Conservation (phyloP, 2,797 vertebrate species). For the Melanotaenia trifasciata region DNA sequence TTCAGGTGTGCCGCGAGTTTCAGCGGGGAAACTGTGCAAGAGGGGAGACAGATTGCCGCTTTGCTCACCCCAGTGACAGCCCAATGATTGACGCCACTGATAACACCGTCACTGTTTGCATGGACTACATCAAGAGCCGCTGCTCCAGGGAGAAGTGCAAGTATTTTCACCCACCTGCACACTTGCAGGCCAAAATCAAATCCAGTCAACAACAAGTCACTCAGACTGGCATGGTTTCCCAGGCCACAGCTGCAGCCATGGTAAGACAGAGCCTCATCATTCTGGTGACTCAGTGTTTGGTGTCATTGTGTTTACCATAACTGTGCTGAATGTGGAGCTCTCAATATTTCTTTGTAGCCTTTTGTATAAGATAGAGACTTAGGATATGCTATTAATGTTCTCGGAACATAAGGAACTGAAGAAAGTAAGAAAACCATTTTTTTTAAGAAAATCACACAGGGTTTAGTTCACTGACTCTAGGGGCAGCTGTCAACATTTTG, state of each 20-base stretch:
- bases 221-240: constrained; percentile 93
- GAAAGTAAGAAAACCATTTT: not conserved
- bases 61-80: constrained; percentile 97
- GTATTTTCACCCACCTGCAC: constrained; percentile 99
- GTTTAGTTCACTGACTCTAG: too few relatives aligned
- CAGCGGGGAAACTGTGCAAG: constrained; percentile 98
- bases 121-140: constrained; percentile 99
- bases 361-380: not conserved
- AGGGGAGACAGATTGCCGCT: constrained; percentile 99
- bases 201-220: constrained; percentile 95
- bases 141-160: constrained; percentile 99
- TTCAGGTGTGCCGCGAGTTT: constrained; percentile 98
- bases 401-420: not conserved
- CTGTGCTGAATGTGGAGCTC: constrained; percentile 36
- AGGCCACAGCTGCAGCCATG: constrained; percentile 89
- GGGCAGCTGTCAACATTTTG: too few relatives aligned
- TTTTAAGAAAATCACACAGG: too few relatives aligned
- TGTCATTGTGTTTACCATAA: constrained; percentile 19
- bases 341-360: not conserved
- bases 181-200: constrained; percentile 99
- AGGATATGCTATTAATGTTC: not conserved
- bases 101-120: constrained; percentile 99
- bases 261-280: constrained; percentile 69
- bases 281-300: constrained; percentile 7
- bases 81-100: constrained; percentile 98